Evolutionary conservation across 2,888 invertebrate genomes (phyloP), one percentile per base, ranked within the genome.

Genomic region (Belgica antarctica): DNA sequence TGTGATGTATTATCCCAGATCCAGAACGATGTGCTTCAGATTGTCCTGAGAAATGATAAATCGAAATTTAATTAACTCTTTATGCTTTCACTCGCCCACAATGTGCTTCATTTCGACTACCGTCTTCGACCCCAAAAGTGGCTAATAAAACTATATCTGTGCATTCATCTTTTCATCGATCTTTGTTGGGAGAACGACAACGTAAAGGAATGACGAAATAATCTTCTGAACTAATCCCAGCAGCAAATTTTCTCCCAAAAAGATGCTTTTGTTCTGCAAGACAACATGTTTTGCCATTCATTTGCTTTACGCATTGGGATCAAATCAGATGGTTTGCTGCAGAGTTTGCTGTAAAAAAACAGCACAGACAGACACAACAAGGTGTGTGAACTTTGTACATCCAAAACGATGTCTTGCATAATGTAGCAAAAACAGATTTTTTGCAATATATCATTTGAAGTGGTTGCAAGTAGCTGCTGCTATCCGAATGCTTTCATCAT

Each of bases 41-140:
- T 24, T 41, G 36, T 66, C 27, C 52, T 7, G 19, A 15, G 34
- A 68, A 68, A 68, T 57, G 68, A 68, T 68, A 57, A 28, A 68
- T 68, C 47, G 57, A 47, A 68, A 57, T 68, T 68, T 68, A 68
- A 57, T 68, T 57, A 68, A 68, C 68, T 57, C 68, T 57, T 57
- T 47, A 41, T 41, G 41, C 52, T 25, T 47, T 46, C n/a, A 15
- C 41, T 47, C 65, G 17, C 25, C 27, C 52, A 7, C 4, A 22
- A 8, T 52, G 22, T 17, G 10, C 47, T 34, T 34, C 12, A 34
- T 34, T 34, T 12, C 7, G 34, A 41, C n/a, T 41, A 15, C 41
- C 41, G 41, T 15, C 15, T 10, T n/a, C 34, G 34, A 34, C 2
- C 41, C 10, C 5, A n/a, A n/a, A n/a, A n/a, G n/a, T n/a, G n/a